phyloP scores from a whole-genome alignment of 2,797 vertebrate genomes.

The Setipinna tenuifilis region DNA sequence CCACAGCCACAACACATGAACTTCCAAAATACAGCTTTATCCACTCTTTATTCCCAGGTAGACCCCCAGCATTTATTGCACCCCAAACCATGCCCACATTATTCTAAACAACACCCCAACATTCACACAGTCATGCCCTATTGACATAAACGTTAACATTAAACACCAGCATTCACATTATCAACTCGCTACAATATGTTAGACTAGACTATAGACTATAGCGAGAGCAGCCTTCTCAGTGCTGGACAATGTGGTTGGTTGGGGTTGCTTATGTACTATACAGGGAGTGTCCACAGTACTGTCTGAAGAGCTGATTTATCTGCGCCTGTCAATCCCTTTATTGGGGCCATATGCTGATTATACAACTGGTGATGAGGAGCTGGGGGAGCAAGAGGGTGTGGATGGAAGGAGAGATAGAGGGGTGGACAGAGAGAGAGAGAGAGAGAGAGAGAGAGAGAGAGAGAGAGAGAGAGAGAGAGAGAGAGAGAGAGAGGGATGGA shows the following conservation, averaged over 20 bases:
- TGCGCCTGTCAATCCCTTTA: constrained; percentile 44
- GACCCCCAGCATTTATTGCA: no score
- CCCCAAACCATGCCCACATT: no score
- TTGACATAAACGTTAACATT: no score
- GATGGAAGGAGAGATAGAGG: neutral
- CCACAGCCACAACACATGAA: no score
- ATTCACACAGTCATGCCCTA: no score
- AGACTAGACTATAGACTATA: no score
- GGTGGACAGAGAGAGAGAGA: neutral
- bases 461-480: neutral
- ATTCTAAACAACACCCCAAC: no score
- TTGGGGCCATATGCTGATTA: constrained; percentile 33
- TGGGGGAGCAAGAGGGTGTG: neutral
- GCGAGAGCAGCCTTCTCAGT: no score
- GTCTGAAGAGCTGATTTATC: constrained; percentile 55
- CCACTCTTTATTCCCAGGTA: no score
- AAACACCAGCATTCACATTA: no score
- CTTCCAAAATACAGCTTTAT: no score
- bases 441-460: neutral
- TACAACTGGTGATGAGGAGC: constrained; percentile 6
- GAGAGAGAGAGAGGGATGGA: neutral
- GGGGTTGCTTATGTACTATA: neutral
- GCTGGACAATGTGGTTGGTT: neutral
- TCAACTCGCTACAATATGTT: no score
- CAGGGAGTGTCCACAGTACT: constrained; percentile 39